Percentiles rank a stretch among this genome's conserved stretches.
Evolutionary conservation across 2,888 invertebrate species (phyloP).

Genomic region (Cheiracanthium punctorium): DNA sequence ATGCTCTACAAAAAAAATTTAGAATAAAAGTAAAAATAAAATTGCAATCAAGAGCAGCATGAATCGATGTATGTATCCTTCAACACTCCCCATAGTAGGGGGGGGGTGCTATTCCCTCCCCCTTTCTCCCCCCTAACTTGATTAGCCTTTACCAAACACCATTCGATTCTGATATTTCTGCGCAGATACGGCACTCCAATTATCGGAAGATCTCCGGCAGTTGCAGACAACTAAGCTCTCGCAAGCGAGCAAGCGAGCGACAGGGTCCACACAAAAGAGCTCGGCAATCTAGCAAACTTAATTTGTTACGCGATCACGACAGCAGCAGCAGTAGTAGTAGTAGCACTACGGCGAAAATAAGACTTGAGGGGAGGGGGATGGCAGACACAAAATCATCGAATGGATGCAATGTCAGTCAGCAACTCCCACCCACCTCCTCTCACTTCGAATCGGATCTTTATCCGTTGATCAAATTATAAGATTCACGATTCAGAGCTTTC

Average conservation of each 20-base stretch:
- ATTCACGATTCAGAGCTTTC: slow-evolving; percentile 60
- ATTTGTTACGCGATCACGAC: slow-evolving; percentile 56
- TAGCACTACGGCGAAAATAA: slow-evolving; percentile 39
- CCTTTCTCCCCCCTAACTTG: background rate
- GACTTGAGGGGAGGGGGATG: slow-evolving; percentile 16
- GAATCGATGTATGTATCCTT: too few species aligned
- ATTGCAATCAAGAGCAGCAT: too few species aligned
- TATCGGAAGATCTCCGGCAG: background rate
- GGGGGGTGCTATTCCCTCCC: background rate
- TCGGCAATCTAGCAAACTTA: slow-evolving; percentile 59
- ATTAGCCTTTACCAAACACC: background rate
- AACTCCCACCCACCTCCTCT: background rate
- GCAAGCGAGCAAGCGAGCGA: background rate
- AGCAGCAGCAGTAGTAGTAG: too few species aligned
- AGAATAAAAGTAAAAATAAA: too few species aligned
- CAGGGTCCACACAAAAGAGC: slow-evolving; percentile 31
- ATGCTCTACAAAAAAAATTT: too few species aligned
- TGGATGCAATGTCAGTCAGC: slow-evolving; percentile 19
- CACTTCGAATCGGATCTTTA: slow-evolving; percentile 61
- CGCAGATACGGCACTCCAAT: background rate
- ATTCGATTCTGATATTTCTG: background rate
- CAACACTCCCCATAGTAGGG: too few species aligned
- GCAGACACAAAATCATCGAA: slow-evolving; percentile 17
- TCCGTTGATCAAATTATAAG: slow-evolving; percentile 68
- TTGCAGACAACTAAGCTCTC: background rate